A percentile compares a stretch with the other conserved stretches of the same genome.
phyloP scores from a whole-genome alignment of 2,797 vertebrate species.

The Denticeps clupeoides region DNA sequence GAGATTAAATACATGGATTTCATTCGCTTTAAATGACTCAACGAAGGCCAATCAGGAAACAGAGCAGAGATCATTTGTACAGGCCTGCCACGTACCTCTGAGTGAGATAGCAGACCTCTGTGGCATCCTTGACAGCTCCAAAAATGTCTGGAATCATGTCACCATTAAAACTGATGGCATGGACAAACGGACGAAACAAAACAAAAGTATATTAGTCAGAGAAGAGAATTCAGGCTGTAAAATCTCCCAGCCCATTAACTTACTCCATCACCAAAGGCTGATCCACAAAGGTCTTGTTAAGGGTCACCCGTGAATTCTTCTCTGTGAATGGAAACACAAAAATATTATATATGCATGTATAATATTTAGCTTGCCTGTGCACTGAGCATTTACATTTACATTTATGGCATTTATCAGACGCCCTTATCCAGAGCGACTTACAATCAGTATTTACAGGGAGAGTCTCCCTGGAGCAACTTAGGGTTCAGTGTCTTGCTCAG shows the following conservation, averaged over 20 bases:
- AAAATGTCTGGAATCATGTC: constrained; percentile 93
- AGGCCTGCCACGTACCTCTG: constrained; percentile 56
- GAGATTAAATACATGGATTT: not conserved
- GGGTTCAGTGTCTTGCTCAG: too few relatives aligned
- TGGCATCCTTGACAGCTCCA: constrained; percentile 54
- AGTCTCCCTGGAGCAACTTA: too few relatives aligned
- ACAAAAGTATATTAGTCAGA: not conserved
- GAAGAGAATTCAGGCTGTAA: not conserved
- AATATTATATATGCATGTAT: not conserved
- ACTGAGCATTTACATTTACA: too few relatives aligned
- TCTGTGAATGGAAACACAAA: constrained; percentile 53
- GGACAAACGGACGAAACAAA: constrained; percentile 1
- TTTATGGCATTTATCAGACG: too few relatives aligned
- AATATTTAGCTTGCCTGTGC: too few relatives aligned
- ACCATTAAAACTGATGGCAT: constrained; percentile 77
- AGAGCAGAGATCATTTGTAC: too few relatives aligned
- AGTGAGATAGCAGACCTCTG: constrained; percentile 63
- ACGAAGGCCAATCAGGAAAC: too few relatives aligned
- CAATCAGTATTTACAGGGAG: too few relatives aligned
- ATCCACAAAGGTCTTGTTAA: constrained; percentile 76
- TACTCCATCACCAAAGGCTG: constrained; percentile 96
- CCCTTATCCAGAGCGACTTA: too few relatives aligned
- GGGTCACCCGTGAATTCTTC: constrained; percentile 43
- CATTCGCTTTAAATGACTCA: too few relatives aligned
- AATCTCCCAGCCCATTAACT: too few relatives aligned